These are phyloP conservation scores for Serripes groenlandicus DNA, from an alignment of 2,888 invertebrate species.

Conservation along the genomic window DNA sequence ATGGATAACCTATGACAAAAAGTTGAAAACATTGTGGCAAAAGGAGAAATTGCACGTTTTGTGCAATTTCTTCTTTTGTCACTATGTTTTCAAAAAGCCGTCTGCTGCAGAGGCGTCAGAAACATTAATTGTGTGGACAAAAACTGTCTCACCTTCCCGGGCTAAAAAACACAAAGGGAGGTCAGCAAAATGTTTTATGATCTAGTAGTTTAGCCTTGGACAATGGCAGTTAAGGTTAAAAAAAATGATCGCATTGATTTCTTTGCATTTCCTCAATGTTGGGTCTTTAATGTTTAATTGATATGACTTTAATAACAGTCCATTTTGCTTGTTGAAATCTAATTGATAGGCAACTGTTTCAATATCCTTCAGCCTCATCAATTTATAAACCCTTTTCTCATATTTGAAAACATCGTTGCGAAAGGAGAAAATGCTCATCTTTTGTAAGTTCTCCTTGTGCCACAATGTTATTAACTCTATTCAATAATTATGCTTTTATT, in stretches of 20 bases:
- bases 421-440: no score
- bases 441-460: no score
- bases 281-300: constrained; percentile 24
- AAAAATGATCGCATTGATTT: neutral
- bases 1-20: neutral
- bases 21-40: neutral
- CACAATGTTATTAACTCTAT: no score
- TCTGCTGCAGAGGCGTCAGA: neutral
- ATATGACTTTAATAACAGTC: constrained; percentile 27
- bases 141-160: neutral
- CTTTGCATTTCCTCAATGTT: neutral
- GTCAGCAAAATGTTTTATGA: neutral
- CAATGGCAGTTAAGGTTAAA: neutral
- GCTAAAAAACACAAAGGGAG: neutral
- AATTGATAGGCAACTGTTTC: constrained; percentile 18
- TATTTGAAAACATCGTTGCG: no score
- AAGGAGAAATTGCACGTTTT: neutral
- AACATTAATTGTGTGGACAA: neutral
- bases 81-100: neutral
- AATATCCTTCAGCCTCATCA: no score
- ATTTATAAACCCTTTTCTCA: no score
- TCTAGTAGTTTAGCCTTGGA: neutral
- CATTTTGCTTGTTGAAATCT: constrained; percentile 18
- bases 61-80: neutral
- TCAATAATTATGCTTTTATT: no score